These are phyloP conservation scores for Subanguina moxae DNA, from an alignment of 1,140 invertebrate genomes.

Conservation along the genomic window DNA sequence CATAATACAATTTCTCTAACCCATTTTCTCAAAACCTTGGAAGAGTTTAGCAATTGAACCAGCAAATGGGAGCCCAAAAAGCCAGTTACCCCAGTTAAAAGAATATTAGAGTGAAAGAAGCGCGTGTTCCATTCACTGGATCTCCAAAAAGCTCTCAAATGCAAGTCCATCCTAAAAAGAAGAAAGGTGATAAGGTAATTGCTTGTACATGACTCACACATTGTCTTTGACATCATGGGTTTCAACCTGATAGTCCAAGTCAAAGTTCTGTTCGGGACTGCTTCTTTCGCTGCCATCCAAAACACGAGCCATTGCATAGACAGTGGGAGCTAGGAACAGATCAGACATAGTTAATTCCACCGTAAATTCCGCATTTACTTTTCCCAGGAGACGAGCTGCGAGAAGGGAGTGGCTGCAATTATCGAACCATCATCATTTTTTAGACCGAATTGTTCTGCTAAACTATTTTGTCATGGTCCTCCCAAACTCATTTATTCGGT, in stretches of 20 bases:
- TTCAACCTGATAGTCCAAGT: slow-evolving; percentile 60
- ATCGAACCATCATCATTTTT: background rate
- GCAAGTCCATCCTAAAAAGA: slow-evolving; percentile 61
- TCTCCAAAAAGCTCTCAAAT: slow-evolving; percentile 63
- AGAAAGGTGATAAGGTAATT: slow-evolving; percentile 2
- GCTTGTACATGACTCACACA: slow-evolving; percentile 49
- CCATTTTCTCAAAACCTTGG: slow-evolving; percentile 13
- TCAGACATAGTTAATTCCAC: slow-evolving; percentile 59
- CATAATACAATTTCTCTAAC: no score
- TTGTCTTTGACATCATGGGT: slow-evolving; percentile 60
- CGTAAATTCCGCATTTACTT: slow-evolving; percentile 59
- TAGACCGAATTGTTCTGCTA: no score
- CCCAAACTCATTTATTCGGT: no score
- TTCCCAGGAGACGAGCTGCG: slow-evolving; percentile 61
- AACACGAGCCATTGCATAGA: slow-evolving; percentile 58
- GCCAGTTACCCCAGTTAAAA: slow-evolving; percentile 43
- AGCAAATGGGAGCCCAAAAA: slow-evolving; percentile 47
- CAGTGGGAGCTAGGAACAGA: slow-evolving; percentile 61
- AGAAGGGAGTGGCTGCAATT: slow-evolving; percentile 63
- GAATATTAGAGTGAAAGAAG: slow-evolving; percentile 38
- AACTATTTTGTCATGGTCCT: no score
- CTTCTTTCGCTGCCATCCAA: slow-evolving; percentile 54
- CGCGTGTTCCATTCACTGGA: slow-evolving; percentile 60
- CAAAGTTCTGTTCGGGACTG: slow-evolving; percentile 43
- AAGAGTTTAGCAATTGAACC: slow-evolving; percentile 23